These are phyloP conservation scores for Pipistrellus pygmaeus DNA, from an alignment of 2,797 vertebrate species.

Conservation along the genomic window DNA sequence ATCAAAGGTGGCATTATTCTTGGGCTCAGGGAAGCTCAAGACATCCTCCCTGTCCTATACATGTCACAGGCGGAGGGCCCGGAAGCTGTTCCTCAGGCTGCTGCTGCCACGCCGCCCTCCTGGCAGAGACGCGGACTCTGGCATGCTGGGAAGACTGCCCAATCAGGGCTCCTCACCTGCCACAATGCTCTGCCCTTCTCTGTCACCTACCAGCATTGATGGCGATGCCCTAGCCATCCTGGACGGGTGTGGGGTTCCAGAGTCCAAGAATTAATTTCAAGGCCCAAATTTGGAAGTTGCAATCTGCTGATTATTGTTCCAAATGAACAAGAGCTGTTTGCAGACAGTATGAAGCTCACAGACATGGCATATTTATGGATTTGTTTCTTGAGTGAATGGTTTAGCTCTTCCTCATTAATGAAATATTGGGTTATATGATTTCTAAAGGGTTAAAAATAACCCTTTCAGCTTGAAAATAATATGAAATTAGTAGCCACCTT, in stretches of 20 bases:
- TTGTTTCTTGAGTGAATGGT: slow-evolving; percentile 27
- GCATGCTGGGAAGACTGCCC: neutral
- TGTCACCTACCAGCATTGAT: neutral
- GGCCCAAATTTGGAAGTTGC: slow-evolving; percentile 5
- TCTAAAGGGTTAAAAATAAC: slow-evolving; percentile 38
- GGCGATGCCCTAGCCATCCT: neutral
- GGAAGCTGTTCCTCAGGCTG: slow-evolving; percentile 18
- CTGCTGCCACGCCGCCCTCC: neutral
- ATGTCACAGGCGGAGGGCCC: slow-evolving; percentile 58
- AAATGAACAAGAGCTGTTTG: slow-evolving; percentile 29
- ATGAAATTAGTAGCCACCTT: neutral
- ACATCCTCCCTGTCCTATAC: slow-evolving; percentile 14
- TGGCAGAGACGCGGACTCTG: neutral
- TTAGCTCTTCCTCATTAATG: neutral
- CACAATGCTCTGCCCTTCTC: neutral
- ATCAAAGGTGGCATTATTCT: slow-evolving; percentile 80
- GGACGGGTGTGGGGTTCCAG: neutral
- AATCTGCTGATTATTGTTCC: neutral
- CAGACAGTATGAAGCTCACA: slow-evolving; percentile 2
- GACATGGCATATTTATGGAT: neutral
- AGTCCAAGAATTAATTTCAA: slow-evolving; percentile 12
- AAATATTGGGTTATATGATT: slow-evolving; percentile 33
- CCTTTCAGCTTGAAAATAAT: slow-evolving; percentile 44
- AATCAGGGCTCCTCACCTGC: neutral
- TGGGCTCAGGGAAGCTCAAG: slow-evolving; percentile 53